These are phyloP conservation scores for Myopa tessellatipennis DNA, from an alignment of 2,888 invertebrate genomes.

Conservation along the genomic window DNA sequence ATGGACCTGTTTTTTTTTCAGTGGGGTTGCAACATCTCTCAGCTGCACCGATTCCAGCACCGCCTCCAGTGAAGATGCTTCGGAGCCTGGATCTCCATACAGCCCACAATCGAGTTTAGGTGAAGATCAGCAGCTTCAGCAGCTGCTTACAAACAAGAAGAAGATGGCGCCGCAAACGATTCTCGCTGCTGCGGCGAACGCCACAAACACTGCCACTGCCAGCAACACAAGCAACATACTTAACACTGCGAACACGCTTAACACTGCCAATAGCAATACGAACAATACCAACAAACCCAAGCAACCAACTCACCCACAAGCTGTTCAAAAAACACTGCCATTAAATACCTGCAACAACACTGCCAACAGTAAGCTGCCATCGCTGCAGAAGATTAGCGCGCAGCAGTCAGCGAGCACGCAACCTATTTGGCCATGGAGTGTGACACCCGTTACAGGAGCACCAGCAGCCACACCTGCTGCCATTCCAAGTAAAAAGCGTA, in stretches of 20 bases:
- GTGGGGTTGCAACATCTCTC: conserved; percentile 84
- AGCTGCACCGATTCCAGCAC: conserved; percentile 76
- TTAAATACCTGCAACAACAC: conserved; percentile 37
- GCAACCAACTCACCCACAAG: conserved; percentile 42
- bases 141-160: conserved; percentile 43
- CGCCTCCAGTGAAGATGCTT: conserved; percentile 81
- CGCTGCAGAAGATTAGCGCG: conserved; percentile 25
- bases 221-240: conserved; percentile 5
- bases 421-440: conserved; percentile 36
- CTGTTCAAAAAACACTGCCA: conserved; percentile 46
- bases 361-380: conserved; percentile 39
- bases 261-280: conserved; percentile 42
- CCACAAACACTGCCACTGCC: conserved; percentile 33
- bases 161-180: conserved; percentile 67
- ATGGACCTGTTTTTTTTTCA: conserved; percentile 68
- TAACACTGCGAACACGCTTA: conserved; percentile 37
- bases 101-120: conserved; percentile 69
- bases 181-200: conserved; percentile 48
- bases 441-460: conserved; percentile 29
- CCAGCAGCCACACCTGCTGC: conserved; percentile 37
- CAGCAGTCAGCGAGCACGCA: conserved; percentile 8
- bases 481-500: conserved; percentile 53
- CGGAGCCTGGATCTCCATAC: conserved; percentile 87
- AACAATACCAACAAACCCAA: conserved; percentile 48
- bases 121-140: conserved; percentile 69